A percentile compares a stretch with the other conserved stretches of the same genome.
phyloP scores from a whole-genome alignment of 2,113 vertebrate species.

The Melanocharis versteri region DNA sequence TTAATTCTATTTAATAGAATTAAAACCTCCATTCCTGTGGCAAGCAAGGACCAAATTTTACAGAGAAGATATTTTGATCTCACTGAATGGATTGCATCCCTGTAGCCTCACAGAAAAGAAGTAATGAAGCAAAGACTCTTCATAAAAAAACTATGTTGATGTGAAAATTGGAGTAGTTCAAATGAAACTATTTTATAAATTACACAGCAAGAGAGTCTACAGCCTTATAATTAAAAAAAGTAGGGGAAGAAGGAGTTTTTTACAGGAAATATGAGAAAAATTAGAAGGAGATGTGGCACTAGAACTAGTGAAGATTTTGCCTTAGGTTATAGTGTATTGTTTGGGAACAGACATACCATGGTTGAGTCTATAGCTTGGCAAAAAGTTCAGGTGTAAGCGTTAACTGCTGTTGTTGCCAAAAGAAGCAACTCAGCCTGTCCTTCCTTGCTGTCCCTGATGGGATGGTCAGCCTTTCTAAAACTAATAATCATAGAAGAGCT shows the following conservation, averaged over 20 bases:
- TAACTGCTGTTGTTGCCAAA: neutral
- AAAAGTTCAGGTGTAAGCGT: neutral
- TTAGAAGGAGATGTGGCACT: neutral
- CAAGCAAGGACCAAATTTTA: neutral
- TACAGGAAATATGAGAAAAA: neutral
- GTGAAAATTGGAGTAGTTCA: neutral
- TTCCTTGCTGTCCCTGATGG: neutral
- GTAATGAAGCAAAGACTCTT: neutral
- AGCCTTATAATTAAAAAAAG: neutral
- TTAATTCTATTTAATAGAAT: neutral
- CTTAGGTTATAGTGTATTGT: neutral
- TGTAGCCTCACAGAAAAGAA: neutral
- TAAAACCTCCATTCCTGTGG: neutral
- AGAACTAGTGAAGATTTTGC: neutral
- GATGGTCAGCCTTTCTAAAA: neutral
- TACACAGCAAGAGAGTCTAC: neutral
- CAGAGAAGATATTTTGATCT: neutral
- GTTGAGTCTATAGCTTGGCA: neutral
- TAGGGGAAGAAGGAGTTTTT: neutral
- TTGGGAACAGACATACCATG: accelerated
- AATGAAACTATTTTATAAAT: neutral
- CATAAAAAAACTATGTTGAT: neutral
- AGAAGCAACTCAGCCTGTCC: neutral
- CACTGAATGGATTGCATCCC: neutral
- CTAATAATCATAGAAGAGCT: neutral